These are phyloP conservation scores for Coryphaenoides rupestris DNA, from an alignment of 2,113 vertebrate species.

Conservation along the genomic window DNA sequence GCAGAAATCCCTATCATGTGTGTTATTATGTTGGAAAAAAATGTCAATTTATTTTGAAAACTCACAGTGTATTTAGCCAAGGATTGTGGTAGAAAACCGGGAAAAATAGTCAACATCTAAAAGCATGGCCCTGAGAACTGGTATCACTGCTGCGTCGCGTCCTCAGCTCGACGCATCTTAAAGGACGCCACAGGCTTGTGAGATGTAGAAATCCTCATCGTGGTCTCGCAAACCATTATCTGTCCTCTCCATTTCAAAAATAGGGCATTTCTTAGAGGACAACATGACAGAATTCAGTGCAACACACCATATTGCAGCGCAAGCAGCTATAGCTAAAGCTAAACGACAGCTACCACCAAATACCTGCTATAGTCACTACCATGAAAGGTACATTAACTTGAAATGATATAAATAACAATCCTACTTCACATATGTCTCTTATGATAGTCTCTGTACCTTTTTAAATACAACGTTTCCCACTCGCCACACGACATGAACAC, in stretches of 20 bases:
- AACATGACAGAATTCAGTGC: constrained; percentile 52
- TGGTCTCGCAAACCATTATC: constrained; percentile 8
- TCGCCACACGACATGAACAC: background rate
- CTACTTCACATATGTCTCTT: constrained; percentile 42
- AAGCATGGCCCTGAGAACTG: constrained; percentile 58
- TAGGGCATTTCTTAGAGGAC: constrained; percentile 36
- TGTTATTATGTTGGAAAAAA: no score
- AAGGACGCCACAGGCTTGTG: constrained; percentile 16
- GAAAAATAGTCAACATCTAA: constrained; percentile 27
- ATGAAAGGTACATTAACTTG: constrained; percentile 41
- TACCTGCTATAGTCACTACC: constrained; percentile 53
- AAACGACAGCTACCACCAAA: constrained; percentile 55
- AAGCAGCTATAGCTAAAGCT: constrained; percentile 56
- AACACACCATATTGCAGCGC: constrained; percentile 58
- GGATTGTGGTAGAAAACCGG: constrained; percentile 31
- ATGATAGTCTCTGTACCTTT: constrained; percentile 20
- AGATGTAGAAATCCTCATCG: constrained; percentile 14
- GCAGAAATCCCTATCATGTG: no score
- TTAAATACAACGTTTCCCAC: constrained; percentile 38
- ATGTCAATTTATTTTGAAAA: background rate
- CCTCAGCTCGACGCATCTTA: background rate
- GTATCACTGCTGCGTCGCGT: constrained; percentile 23
- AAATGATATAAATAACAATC: constrained; percentile 53
- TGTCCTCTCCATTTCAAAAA: constrained; percentile 21
- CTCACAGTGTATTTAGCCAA: constrained; percentile 54